Evolutionary conservation across 2,797 vertebrate genomes (phyloP).

Genomic region (Brachyalestes nurse): DNA sequence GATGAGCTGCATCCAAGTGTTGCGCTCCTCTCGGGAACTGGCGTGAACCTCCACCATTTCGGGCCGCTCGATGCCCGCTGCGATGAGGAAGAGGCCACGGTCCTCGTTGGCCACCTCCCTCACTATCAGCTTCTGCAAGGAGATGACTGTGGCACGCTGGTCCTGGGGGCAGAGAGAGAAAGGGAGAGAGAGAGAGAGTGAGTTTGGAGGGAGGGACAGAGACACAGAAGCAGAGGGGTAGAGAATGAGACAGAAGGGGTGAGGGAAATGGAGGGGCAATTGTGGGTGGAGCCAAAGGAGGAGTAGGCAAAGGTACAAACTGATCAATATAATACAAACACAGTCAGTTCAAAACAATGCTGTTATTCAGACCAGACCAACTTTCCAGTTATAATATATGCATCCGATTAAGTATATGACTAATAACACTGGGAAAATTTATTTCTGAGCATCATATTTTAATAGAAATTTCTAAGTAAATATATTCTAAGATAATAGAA

Average conservation of each 20-base stretch:
- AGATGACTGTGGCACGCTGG: conserved; percentile 94
- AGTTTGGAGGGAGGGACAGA: conserved; percentile 17
- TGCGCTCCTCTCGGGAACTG: conserved; percentile 92
- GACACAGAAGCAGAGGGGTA: neutral
- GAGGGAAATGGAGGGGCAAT: conserved; percentile 27
- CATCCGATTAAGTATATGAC: too few relatives aligned
- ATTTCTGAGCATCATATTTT: too few relatives aligned
- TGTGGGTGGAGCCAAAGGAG: conserved; percentile 28
- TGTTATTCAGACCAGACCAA: neutral
- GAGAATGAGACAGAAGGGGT: conserved; percentile 13
- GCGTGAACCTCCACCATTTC: conserved; percentile 97
- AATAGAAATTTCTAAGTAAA: too few relatives aligned
- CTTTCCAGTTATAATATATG: too few relatives aligned
- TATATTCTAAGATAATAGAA: too few relatives aligned
- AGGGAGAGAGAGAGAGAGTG: conserved; percentile 11
- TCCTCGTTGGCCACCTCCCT: conserved; percentile 97
- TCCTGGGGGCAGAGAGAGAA: conserved; percentile 75
- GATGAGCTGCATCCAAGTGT: conserved; percentile 92
- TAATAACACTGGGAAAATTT: too few relatives aligned
- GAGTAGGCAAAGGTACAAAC: neutral
- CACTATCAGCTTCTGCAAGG: conserved; percentile 94
- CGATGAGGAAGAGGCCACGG: conserved; percentile 95
- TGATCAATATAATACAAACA: neutral
- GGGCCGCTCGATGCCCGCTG: conserved; percentile 85
- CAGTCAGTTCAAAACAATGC: too few relatives aligned